Conservation (phyloP, 2,888 invertebrate genomes). For the Folsomia manolachei region DNA sequence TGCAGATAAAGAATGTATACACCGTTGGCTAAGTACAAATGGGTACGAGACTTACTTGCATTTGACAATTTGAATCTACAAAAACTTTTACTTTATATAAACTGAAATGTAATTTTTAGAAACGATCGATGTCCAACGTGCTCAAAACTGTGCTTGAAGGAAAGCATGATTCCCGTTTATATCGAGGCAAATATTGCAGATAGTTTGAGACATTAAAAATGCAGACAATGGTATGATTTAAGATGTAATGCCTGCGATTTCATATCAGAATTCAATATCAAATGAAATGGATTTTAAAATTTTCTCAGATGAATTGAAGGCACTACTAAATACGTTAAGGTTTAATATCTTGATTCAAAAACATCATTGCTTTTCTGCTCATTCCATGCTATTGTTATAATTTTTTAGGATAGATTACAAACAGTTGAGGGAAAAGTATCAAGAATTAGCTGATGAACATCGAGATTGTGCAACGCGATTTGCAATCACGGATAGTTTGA, state of each 20-base stretch:
- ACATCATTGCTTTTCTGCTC: no score
- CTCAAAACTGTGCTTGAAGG: slow-evolving; percentile 19
- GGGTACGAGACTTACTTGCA: slow-evolving; percentile 20
- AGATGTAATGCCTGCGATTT: no score
- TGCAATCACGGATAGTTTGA: slow-evolving; percentile 24
- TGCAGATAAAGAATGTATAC: slow-evolving; percentile 30
- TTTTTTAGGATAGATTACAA: slow-evolving; percentile 25
- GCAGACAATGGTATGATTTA: not conserved
- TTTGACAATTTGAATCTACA: not conserved
- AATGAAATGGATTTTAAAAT: no score
- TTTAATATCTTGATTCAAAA: not conserved
- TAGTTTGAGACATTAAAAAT: slow-evolving; percentile 7
- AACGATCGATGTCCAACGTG: slow-evolving; percentile 36
- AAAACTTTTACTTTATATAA: not conserved
- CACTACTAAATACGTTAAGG: not conserved
- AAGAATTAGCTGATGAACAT: slow-evolving; percentile 22
- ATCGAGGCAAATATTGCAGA: slow-evolving; percentile 29
- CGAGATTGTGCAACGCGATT: slow-evolving; percentile 16
- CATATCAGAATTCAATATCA: no score
- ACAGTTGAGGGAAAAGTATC: slow-evolving; percentile 24
- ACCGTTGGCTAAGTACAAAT: slow-evolving; percentile 30
- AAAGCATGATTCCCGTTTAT: slow-evolving; percentile 27
- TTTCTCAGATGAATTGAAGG: not conserved
- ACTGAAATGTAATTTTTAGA: slow-evolving; percentile 6
- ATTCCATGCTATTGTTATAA: not conserved